Evolutionary conservation across 2,888 invertebrate species (phyloP).

Genomic region (Eugnorisma glareosa): DNA sequence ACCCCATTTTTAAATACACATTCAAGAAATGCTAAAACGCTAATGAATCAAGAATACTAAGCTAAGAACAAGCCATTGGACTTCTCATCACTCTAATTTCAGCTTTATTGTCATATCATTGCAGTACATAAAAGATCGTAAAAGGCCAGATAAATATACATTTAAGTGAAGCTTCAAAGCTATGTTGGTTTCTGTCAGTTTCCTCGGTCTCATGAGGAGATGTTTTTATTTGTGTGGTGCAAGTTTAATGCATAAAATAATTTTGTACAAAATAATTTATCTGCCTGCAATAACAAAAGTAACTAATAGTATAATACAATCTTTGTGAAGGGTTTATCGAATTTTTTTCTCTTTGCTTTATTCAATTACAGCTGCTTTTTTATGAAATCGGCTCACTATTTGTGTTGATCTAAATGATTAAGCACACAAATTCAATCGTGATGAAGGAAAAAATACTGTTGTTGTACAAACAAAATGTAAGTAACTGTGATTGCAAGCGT

Average conservation of each 20-base stretch:
- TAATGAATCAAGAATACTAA: neutral
- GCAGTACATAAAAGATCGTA: conserved; percentile 26
- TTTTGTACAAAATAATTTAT: neutral
- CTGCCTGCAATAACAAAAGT: neutral
- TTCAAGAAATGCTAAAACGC: neutral
- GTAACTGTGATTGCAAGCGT: too few species aligned
- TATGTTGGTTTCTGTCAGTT: conserved; percentile 41
- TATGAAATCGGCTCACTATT: too few species aligned
- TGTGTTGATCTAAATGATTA: too few species aligned
- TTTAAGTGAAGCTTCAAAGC: conserved; percentile 45
- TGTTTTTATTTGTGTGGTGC: conserved; percentile 47
- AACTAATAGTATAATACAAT: neutral
- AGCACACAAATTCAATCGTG: too few species aligned
- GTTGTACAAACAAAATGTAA: too few species aligned
- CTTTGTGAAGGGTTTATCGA: neutral
- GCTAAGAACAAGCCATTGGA: neutral
- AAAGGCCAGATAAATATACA: conserved; percentile 45
- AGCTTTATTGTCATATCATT: conserved; percentile 16
- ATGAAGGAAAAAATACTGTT: too few species aligned
- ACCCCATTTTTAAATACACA: neutral
- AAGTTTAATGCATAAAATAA: conserved; percentile 37
- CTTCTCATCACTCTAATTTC: conserved; percentile 12
- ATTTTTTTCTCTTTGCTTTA: too few species aligned
- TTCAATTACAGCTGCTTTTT: too few species aligned
- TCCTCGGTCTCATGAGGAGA: conserved; percentile 29